phyloP scores from a whole-genome alignment of 2,113 vertebrate genomes.

The Panthera uncia region DNA sequence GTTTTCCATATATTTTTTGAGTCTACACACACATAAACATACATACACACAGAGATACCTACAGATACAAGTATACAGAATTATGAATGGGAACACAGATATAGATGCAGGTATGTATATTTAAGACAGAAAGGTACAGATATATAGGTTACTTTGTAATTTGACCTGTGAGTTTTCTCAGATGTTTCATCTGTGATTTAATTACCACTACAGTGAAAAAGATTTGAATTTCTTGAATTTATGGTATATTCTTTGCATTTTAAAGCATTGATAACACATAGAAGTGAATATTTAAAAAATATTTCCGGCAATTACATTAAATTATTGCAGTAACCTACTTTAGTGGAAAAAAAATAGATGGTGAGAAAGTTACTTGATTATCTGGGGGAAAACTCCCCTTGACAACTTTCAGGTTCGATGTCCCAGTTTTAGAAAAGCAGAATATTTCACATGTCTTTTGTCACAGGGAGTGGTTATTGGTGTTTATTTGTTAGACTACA shows the following conservation, averaged over 20 bases:
- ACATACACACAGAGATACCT: neutral
- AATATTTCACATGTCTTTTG: neutral
- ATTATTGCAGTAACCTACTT: neutral
- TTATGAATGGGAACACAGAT: neutral
- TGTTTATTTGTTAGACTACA: neutral
- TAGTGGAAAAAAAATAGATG: neutral
- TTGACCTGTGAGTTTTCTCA: neutral
- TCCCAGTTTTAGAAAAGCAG: neutral
- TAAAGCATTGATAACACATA: neutral
- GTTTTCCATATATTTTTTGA: neutral
- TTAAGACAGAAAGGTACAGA: neutral
- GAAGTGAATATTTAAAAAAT: neutral
- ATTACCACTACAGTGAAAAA: neutral
- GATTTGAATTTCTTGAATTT: neutral
- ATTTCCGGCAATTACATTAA: constrained; percentile 29
- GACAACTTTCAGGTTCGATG: neutral
- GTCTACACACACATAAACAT: neutral
- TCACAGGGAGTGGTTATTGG: neutral
- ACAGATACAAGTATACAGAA: neutral
- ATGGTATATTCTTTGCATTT: neutral
- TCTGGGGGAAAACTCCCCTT: neutral
- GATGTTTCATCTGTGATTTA: neutral
- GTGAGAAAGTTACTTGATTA: neutral
- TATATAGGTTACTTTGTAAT: neutral
- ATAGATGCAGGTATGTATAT: accelerated